Evolutionary conservation across 2,113 vertebrate genomes (phyloP), one percentile per base, ranked within the genome.

Genomic region (Antechinus flavipes): DNA sequence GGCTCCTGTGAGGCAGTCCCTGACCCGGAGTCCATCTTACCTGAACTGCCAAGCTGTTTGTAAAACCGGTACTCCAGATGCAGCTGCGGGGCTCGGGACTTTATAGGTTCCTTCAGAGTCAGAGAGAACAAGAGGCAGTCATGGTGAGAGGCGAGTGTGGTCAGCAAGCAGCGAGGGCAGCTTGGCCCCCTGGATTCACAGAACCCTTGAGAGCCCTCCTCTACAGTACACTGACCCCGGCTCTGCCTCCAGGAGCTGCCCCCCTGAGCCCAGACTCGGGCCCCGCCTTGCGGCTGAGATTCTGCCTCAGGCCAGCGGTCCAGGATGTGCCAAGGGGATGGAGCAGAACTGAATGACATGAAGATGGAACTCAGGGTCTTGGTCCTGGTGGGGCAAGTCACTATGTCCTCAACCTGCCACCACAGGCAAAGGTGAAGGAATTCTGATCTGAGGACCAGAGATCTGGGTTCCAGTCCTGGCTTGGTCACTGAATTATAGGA

Each of bases 11-110:
- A 27, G 61, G 56, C 27, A 8, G 0, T 0, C 7, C 46, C 1
- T 0, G 19, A 1, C 56, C 0, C n/a, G 58, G n/a, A 91, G n/a
- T 35, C 98, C 23, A 0, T 14, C 27, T 27, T 99, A 99, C 99
- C 99, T 99, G 99, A 99, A 97, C 99, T 99, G 98, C 99, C 99
- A 93, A 99, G 99, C 99, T 99, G 99, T 98, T 99, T 99, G 99
- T 99, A 99, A 99, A 99, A 99, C 93, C 99, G 99, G 97, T 99
- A 99, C 97, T 99, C 99, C 98, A 99, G 98, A 98, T 99, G 99
- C 95, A 99, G 99, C 98, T 99, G 99, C 0, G 99, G 99, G 7
- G 99, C 99, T 96, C 99, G 99, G 91, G 99, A 99, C 98, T 99
- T 99, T 96, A 99, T 99, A 94, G 99, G 99, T 98, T 99, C 99